These are phyloP conservation scores for Coregonus suidteri DNA, from an alignment of 2,797 vertebrate genomes.

Conservation along the genomic window DNA sequence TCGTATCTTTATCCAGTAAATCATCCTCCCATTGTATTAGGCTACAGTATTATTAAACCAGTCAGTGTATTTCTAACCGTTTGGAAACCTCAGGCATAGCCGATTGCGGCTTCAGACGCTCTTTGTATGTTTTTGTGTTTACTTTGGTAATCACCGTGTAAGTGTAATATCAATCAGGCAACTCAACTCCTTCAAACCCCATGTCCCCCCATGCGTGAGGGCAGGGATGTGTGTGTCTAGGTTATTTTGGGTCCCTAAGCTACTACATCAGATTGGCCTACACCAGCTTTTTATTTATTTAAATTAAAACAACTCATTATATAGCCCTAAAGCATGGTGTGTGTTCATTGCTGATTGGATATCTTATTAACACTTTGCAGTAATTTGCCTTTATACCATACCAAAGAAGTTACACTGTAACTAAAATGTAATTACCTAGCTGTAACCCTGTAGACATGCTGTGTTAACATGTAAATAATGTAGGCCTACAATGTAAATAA, in stretches of 20 bases:
- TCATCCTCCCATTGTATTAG: background rate
- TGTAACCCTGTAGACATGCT: too few species aligned
- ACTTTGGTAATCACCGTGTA: background rate
- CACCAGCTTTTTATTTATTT: background rate
- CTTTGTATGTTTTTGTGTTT: background rate
- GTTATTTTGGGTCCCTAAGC: too few species aligned
- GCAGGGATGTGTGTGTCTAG: too few species aligned
- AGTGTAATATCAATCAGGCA: conserved; percentile 55
- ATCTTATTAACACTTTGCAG: background rate
- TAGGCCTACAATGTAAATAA: too few species aligned
- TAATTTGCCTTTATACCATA: background rate
- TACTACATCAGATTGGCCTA: background rate
- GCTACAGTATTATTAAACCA: background rate
- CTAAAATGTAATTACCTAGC: background rate
- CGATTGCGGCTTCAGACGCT: conserved; percentile 29
- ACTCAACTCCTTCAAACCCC: background rate
- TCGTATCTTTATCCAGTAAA: background rate
- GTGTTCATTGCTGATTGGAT: background rate
- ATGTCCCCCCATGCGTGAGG: background rate
- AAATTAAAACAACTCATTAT: background rate
- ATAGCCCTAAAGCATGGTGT: background rate
- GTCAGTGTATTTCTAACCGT: background rate
- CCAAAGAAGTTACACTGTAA: too few species aligned
- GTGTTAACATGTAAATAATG: too few species aligned
- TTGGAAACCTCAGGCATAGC: background rate